Base-by-base conservation (phyloP, 2,888 invertebrate species). In the Drosophila paracracens region DNA sequence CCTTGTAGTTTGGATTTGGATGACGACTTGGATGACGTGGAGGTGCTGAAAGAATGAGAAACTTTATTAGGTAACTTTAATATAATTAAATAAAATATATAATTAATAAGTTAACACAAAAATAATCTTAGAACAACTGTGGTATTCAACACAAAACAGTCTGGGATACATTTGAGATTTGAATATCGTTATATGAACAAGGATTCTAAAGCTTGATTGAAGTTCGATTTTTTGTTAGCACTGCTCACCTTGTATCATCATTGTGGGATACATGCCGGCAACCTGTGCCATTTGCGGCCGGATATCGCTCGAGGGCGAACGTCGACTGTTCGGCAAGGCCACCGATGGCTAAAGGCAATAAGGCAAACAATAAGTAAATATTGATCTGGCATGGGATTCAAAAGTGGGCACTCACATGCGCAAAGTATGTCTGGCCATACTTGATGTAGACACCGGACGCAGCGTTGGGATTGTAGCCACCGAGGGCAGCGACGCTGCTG, bases 391-490 rank as follows among this genome's bases (percentile, higher is more conserved):
- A 5, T 1, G 13, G 8, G 33, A 4, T 2, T 25, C 1, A 43
- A 3, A 11, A n/a, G 16, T 54, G 1, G 0, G 4, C 2, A 91
- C 92, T 91, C 86, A 93, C 93, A 83, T 93, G 93, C 70, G 93
- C 91, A 82, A 92, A 93, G 90, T 93, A 93, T 68, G 93, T 92
- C 78, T 92, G 93, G 66, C 93, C 93, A 76, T 93, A 93, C 90
- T 93, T 93, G 53, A 93, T 88, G 81, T 93, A 93, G 71, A 93
- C 92, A 91, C 93, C 91, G 92, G 92, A 94, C 93, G 76, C 82
- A 35, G 62, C 87, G 46, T 85, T 88, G 40, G 92, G 91, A 94
- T 95, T 88, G 93, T 94, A 73, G 93, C 94, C 87, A 93, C 95
- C 89, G 93, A 95, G 79, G 31, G 91, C 82, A 27, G 86, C 91